A percentile compares a stretch with the other conserved stretches of the same genome.
Evolutionary conservation across 2,888 invertebrate genomes (phyloP).

Genomic region (Plebejus argus): DNA sequence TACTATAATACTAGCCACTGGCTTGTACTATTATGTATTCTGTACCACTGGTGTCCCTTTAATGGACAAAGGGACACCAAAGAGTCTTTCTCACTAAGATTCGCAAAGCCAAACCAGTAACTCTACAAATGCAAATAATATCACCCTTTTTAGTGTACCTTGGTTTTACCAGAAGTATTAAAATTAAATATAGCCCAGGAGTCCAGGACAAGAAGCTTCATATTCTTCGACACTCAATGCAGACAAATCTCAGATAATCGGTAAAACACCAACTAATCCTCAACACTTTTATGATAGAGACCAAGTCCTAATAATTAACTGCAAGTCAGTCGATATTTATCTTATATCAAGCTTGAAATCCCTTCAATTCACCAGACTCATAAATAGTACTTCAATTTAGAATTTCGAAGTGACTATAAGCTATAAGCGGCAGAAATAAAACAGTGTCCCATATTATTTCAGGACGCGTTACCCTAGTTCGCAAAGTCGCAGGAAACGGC

Average conservation of each 20-base stretch:
- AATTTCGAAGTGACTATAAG: neutral
- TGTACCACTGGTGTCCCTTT: too few relatives aligned
- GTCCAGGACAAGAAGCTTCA: too few relatives aligned
- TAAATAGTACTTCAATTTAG: too few relatives aligned
- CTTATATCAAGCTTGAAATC: neutral
- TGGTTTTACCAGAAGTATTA: neutral
- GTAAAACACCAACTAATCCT: neutral
- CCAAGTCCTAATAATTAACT: neutral
- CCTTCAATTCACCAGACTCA: too few relatives aligned
- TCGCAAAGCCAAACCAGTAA: neutral
- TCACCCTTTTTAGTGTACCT: neutral
- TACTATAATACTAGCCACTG: too few relatives aligned
- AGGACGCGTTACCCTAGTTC: neutral
- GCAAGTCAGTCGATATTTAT: neutral
- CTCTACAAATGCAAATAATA: neutral
- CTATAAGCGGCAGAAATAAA: neutral
- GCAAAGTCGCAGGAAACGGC: slow-evolving; percentile 11
- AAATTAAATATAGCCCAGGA: neutral
- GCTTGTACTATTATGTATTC: too few relatives aligned
- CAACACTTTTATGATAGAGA: neutral
- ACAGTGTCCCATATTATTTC: slow-evolving; percentile 11
- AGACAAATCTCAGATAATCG: too few relatives aligned
- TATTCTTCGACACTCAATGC: too few relatives aligned
- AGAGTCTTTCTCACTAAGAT: neutral
- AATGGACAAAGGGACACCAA: too few relatives aligned